A percentile compares a stretch with the other conserved stretches of the same genome.
Evolutionary conservation across 2,113 vertebrate genomes (phyloP).

Genomic region (Neolamprologus cancellatus): DNA sequence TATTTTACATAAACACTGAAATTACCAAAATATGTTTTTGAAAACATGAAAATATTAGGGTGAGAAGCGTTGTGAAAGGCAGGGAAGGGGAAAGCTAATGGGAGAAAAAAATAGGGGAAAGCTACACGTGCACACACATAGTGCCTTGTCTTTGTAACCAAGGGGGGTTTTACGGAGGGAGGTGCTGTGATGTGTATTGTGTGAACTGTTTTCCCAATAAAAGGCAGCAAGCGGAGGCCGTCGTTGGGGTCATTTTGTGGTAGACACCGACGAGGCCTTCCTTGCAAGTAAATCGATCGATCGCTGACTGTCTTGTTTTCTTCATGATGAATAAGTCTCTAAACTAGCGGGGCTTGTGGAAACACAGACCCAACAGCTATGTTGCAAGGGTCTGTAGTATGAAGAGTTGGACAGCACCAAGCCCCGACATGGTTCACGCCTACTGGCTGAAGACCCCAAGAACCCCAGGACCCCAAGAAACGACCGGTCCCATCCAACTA

Average conservation of each 20-base stretch:
- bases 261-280: not conserved
- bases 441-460: too few relatives aligned
- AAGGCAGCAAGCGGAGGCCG: not conserved
- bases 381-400: too few relatives aligned
- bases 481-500: too few relatives aligned
- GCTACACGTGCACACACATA: not conserved
- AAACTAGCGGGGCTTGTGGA: too few relatives aligned
- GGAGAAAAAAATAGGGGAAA: too few relatives aligned
- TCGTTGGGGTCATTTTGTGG: not conserved
- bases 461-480: too few relatives aligned
- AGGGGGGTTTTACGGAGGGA: not conserved
- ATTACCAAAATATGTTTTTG: not conserved
- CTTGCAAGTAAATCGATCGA: not conserved
- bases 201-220: not conserved
- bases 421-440: too few relatives aligned
- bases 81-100: not conserved
- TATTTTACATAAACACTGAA: not conserved
- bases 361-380: not conserved
- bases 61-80: not conserved
- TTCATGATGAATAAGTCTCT: too few relatives aligned
- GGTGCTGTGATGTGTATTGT: not conserved
- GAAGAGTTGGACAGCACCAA: too few relatives aligned
- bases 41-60: not conserved
- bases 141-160: not conserved
- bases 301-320: not conserved